Evolutionary conservation across 2,113 vertebrate species (phyloP), one percentile per base, ranked within the genome.

Genomic region (Daubentonia madagascariensis): DNA sequence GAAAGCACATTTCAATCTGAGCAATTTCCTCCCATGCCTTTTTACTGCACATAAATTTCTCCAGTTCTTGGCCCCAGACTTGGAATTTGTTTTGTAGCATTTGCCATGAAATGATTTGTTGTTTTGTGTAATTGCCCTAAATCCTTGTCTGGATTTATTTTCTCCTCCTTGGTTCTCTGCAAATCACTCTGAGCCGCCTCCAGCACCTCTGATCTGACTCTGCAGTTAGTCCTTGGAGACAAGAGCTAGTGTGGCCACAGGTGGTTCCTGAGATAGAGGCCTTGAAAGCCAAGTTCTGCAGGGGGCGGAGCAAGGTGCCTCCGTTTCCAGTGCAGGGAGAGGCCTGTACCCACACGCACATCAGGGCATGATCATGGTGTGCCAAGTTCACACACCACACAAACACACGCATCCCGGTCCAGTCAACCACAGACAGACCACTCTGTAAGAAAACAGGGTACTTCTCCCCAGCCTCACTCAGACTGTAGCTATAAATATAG

Each of bases 31-130:
- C 35, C 9, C 32, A 54, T 59, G 85, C 8, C 32, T 83, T 61
- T 65, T 35, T 25, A 30, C n/a, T 8, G 22, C 78, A 50, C 28
- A 40, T 57, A 81, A 37, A 70, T 89, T 78, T 89, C 89, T 79
- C 45, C 12, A 8, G 52, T 40, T 85, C 59, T 95, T 79, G 89
- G 89, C 78, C 37, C 68, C 54, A 43, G 78, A 61, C 72, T 57
- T 89, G 84, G 50, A 76, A 13, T 63, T 83, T 65, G 40, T 93
- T 87, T 89, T 91, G 65, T 59, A 91, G 67, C 52, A 50, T 89
- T 94, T 75, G 75, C 8, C 16, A 59, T 63, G 68, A 86, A 93
- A 86, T 76, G 48, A 93, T 94, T 75, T 81, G 73, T 91, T 72
- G 40, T 93, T 89, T 54, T 48, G 43, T 76, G 17, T 18, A 70